phyloP scores from a whole-genome alignment of 2,888 invertebrate species.

The Tetanocera ferruginea region DNA sequence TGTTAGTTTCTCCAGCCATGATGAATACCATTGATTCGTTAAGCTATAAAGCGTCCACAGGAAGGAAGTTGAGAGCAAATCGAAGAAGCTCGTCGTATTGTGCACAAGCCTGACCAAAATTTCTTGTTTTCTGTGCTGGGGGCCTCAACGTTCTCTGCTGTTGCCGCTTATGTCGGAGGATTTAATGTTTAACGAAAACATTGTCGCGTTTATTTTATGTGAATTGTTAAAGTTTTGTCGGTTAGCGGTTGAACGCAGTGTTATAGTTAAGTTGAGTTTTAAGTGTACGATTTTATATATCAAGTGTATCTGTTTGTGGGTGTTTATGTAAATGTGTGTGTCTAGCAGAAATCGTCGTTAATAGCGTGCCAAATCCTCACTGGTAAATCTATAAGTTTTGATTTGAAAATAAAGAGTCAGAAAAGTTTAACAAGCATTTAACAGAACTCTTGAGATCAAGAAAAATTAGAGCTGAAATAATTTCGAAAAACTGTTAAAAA shows the following conservation, averaged over 20 bases:
- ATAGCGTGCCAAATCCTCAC: background rate
- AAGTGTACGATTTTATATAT: too few relatives aligned
- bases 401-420: too few relatives aligned
- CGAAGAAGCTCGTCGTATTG: too few relatives aligned
- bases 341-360: background rate
- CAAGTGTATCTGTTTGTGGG: too few relatives aligned
- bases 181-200: slow-evolving; percentile 23
- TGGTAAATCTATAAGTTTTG: background rate
- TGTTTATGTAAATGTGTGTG: slow-evolving; percentile 4
- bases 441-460: too few relatives aligned
- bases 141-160: background rate
- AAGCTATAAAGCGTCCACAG: background rate
- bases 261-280: background rate
- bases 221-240: slow-evolving; percentile 8
- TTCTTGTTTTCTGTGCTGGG: too few relatives aligned
- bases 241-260: slow-evolving; percentile 23
- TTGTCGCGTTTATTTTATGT: slow-evolving; percentile 14
- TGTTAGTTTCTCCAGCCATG: background rate
- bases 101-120: too few relatives aligned
- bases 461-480: too few relatives aligned
- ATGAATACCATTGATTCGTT: slow-evolving; percentile 14
- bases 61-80: too few relatives aligned
- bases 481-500: too few relatives aligned
- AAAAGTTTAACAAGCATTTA: too few relatives aligned
- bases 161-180: background rate